Base-by-base conservation (phyloP, 1,140 invertebrate species). In the Drosophila navojoa region DNA sequence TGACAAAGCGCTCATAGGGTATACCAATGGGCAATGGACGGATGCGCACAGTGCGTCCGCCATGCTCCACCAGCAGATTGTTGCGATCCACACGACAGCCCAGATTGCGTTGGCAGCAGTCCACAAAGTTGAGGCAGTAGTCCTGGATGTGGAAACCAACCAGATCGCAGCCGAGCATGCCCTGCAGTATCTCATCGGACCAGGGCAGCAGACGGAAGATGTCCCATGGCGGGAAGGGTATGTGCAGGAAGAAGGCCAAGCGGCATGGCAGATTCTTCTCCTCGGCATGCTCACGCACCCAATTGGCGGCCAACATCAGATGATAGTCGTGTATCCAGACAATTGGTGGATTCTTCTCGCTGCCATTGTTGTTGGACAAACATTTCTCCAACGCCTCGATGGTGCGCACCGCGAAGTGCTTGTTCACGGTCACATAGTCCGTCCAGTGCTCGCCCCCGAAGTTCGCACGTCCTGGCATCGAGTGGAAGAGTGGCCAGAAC, bases 241-340 rank as follows among this genome's bases (percentile, higher is more conserved):
- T 98, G 91, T 98, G 97, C 40, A 98, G 93, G 92, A 98, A 98
- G 93, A 98, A 98, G 11, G 96, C 97, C 57, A 98, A 92, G 89
- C 97, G 97, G 75, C 96, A 95, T 61, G 94, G 94, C 5, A 97
- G 93, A 55, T 95, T 94, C 78, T 96, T 95, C 77, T 97, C 96
- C 77, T 97, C 96, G 10, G 95, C 96, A 5, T 94, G 93, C 93
- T 97, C 96, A 90, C 97, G 93, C 32, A 98, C 96, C 94, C 96
- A 96, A 90, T 96, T 97, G n/a, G 97, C 96, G 3, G 96, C 96
- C 67, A 97, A 92, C 96, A 98, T 97, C 4, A 98, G 93, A 84
- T 98, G 97, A 92, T 98, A 98, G 91, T 98, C 97, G 78, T 98
- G 97, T 15, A 98, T 95, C 97, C 97, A 98, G 0, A 98, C 95